Conservation (phyloP, 2,113 vertebrate genomes). For the Microcebus jonahi region DNA sequence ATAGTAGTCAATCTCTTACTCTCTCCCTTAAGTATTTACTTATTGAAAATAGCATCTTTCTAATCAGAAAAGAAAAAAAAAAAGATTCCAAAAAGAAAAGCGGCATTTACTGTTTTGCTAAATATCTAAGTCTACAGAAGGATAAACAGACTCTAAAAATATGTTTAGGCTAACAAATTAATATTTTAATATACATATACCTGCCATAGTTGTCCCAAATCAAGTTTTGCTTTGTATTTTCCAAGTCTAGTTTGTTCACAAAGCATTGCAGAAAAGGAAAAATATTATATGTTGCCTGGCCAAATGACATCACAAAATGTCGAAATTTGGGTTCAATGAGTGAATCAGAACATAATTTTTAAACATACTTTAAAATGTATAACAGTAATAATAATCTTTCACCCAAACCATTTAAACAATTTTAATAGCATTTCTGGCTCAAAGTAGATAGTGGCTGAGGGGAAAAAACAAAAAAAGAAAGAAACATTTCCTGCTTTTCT, state of each 20-base stretch:
- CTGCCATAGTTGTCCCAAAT: background rate
- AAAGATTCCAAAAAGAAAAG: background rate
- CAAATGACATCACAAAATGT: constrained; percentile 9
- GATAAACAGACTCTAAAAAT: constrained; percentile 14
- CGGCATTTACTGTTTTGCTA: background rate
- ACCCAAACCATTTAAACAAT: constrained; percentile 19
- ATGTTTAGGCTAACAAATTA: background rate
- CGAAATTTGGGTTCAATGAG: background rate
- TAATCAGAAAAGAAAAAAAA: background rate
- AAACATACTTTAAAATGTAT: background rate
- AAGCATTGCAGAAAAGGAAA: background rate
- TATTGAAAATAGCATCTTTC: background rate
- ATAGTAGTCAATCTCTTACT: background rate
- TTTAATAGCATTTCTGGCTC: constrained; percentile 31
- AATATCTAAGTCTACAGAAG: background rate
- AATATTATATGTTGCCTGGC: background rate
- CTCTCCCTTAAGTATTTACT: background rate
- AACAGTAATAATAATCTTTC: background rate
- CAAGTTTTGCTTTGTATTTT: constrained; percentile 45
- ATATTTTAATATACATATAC: constrained; percentile 31
- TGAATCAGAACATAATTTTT: constrained; percentile 47
- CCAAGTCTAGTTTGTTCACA: constrained; percentile 43
- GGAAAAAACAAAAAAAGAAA: background rate
- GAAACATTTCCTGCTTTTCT: constrained; percentile 2
- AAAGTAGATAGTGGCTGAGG: background rate